phyloP scores from a whole-genome alignment of 2,797 vertebrate genomes.

The Lacerta viridis region DNA sequence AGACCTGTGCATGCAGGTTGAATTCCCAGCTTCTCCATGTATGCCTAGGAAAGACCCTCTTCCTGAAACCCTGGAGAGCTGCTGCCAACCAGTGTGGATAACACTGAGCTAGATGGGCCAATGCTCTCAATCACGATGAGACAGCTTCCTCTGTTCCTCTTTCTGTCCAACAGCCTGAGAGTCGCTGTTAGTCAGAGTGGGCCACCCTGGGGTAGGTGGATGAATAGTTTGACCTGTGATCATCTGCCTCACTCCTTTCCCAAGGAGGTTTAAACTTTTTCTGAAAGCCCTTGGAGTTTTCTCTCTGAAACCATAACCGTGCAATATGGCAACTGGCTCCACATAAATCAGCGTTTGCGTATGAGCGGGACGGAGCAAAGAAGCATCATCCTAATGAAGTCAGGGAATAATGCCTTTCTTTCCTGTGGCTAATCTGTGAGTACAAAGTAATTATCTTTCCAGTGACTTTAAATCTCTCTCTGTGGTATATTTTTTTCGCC shows the following conservation, averaged over 20 bases:
- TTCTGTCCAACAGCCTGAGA: too few relatives aligned
- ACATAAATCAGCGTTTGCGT: conserved; percentile 46
- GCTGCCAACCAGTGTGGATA: not conserved
- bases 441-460: conserved; percentile 77
- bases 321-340: conserved; percentile 64
- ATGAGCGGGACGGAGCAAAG: conserved; percentile 45
- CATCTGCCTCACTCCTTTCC: not conserved
- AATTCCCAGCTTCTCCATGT: too few relatives aligned
- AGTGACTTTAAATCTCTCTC: conserved; percentile 79
- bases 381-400: conserved; percentile 56
- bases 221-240: not conserved
- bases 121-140: too few relatives aligned
- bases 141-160: too few relatives aligned
- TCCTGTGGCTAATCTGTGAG: conserved; percentile 68
- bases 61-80: not conserved
- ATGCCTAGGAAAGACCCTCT: not conserved
- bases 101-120: not conserved
- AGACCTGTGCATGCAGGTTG: not conserved
- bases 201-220: not conserved
- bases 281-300: not conserved
- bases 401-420: conserved; percentile 58
- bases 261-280: conserved; percentile 33
- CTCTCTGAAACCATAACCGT: conserved; percentile 49
- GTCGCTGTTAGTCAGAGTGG: too few relatives aligned
- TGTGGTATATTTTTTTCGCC: conserved; percentile 70